phyloP scores from a whole-genome alignment of 2,113 vertebrate species.

The Paradoxurus hermaphroditus region DNA sequence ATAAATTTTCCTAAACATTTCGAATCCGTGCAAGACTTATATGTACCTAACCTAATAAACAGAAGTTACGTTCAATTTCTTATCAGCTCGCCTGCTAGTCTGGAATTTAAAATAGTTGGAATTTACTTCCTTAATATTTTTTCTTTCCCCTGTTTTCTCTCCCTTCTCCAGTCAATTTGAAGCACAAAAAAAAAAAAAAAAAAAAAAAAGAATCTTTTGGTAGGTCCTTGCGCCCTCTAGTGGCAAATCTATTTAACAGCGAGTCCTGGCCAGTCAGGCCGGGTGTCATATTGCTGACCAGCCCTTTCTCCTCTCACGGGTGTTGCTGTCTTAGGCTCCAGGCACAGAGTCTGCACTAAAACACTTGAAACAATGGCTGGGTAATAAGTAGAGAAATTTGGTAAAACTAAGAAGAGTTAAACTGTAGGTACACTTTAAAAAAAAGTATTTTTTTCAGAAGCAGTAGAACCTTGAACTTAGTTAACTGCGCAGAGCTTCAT shows the following conservation, averaged over 20 bases:
- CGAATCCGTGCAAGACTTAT: neutral
- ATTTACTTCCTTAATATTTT: constrained; percentile 3
- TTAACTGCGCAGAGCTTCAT: neutral
- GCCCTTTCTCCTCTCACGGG: fast-evolving
- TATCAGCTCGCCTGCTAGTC: neutral
- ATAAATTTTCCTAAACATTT: neutral
- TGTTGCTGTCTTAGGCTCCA: neutral
- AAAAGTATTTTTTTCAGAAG: neutral
- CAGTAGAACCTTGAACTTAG: neutral
- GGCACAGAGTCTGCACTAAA: neutral
- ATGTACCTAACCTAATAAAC: neutral
- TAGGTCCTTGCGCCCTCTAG: constrained; percentile 48
- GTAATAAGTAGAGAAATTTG: neutral
- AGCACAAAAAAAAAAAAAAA: no score
- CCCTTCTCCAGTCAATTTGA: neutral
- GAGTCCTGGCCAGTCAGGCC: fast-evolving
- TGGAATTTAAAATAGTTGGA: constrained; percentile 35
- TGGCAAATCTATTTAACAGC: neutral
- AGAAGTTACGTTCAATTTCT: neutral
- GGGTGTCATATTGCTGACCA: no score
- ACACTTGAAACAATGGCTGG: neutral
- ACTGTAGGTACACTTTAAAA: neutral
- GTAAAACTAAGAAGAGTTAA: neutral
- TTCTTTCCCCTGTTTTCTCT: neutral
- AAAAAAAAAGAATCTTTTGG: constrained; percentile 7